These are phyloP conservation scores for Jacana jacana DNA, from an alignment of 2,113 vertebrate genomes.

Conservation along the genomic window DNA sequence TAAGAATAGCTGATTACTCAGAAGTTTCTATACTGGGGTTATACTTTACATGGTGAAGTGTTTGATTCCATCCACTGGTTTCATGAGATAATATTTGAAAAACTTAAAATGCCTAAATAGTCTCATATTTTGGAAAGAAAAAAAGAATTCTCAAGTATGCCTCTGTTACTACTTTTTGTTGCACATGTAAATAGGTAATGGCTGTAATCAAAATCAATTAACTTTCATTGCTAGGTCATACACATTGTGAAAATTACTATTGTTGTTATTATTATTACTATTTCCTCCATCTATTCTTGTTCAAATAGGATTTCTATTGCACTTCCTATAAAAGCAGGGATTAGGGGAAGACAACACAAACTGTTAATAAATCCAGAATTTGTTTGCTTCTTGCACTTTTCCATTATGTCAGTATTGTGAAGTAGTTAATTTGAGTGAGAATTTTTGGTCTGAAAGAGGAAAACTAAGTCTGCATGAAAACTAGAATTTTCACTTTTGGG, in stretches of 20 bases:
- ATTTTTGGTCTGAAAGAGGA: too few species aligned
- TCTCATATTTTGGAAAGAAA: not conserved
- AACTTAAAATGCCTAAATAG: not conserved
- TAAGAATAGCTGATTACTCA: not conserved
- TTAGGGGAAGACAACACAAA: too few species aligned
- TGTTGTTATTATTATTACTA: too few species aligned
- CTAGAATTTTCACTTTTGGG: too few species aligned
- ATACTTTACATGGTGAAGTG: not conserved
- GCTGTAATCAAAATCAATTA: not conserved
- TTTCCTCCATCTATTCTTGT: too few species aligned
- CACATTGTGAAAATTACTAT: not conserved
- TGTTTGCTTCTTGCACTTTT: too few species aligned
- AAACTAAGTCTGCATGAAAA: too few species aligned
- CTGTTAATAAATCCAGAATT: too few species aligned
- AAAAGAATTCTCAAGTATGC: not conserved
- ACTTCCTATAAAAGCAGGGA: too few species aligned
- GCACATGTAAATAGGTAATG: not conserved
- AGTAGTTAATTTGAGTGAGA: too few species aligned
- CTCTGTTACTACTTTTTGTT: not conserved
- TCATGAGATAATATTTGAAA: not conserved
- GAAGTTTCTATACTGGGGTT: not conserved
- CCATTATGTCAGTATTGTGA: too few species aligned
- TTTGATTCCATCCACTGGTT: not conserved
- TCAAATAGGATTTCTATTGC: too few species aligned
- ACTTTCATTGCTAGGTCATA: not conserved